phyloP scores from a whole-genome alignment of 2,113 vertebrate genomes.

The Glaucidium brasilianum region DNA sequence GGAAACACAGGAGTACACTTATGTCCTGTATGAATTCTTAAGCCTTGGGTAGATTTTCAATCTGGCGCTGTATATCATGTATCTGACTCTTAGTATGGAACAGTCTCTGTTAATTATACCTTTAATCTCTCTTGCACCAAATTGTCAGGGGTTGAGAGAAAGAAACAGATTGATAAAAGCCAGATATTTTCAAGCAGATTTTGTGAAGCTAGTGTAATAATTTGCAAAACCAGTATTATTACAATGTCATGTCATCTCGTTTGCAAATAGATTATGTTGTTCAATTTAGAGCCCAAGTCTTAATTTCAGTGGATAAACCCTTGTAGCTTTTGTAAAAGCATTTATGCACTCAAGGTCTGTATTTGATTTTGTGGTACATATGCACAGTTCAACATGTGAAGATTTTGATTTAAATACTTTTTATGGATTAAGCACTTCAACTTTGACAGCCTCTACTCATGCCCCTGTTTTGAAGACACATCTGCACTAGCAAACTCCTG shows the following conservation, averaged over 20 bases:
- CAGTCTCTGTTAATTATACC: not conserved
- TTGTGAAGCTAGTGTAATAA: not conserved
- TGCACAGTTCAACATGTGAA: not conserved
- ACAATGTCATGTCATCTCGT: not conserved
- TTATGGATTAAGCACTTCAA: not conserved
- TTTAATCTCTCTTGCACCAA: not conserved
- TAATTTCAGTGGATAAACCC: not conserved
- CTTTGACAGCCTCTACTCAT: not conserved
- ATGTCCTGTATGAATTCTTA: not conserved
- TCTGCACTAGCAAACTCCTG: not conserved
- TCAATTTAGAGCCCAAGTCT: not conserved
- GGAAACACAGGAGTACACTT: not conserved
- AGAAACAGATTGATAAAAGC: not conserved
- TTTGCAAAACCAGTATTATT: not conserved
- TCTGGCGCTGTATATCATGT: not conserved
- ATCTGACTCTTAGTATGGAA: not conserved
- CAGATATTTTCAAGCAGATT: not conserved
- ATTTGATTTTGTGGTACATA: not conserved
- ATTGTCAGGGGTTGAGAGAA: not conserved
- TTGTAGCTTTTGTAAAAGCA: not conserved
- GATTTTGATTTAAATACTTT: not conserved
- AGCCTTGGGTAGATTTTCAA: not conserved
- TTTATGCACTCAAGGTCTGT: not conserved
- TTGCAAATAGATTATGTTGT: not conserved
- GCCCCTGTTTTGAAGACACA: not conserved